Base-by-base conservation (phyloP, 2,888 invertebrate genomes). In the Drosophila stalkeri region DNA sequence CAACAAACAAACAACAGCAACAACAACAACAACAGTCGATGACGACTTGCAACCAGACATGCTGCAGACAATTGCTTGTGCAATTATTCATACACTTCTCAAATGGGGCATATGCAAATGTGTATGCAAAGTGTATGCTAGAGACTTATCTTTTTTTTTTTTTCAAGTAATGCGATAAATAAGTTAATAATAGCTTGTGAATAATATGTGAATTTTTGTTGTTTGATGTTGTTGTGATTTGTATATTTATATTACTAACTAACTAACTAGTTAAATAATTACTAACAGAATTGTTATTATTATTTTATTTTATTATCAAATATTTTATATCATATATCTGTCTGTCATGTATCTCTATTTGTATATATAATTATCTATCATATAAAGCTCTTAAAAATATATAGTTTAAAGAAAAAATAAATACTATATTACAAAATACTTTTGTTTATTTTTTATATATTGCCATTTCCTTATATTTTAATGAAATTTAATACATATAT, bases 41-140 rank as follows among this genome's bases (percentile, higher is more conserved):
- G 84, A 77, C 75, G 67, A 69, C 70, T 70, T 75, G 86, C 78
- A 76, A 44, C 89, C 83, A 85, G 84, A 85, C 84, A 88, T 70
- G 86, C 67, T 47, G 86, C 84, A 85, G 85, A 88, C 85, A 83
- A 88, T 86, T 81, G 81, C 77, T 83, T 76, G 66, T 81, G 89
- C 81, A 75, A 83, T 79, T 75, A 63, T 64, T 75, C 56, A 66
- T 79, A 75, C 79, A 7, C 79, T 77, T 7, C n/a, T 0, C 0
- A 12, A 46, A 37, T 51, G 18, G 20, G 64, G 75, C 12, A 62
- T 59, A 51, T 62, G 18, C n/a, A 44, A 60, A 70, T n/a, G 52
- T 6, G 33, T 6, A 44, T 18, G 33, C 37, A 43, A 35, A 33
- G 16, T 12, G 43, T n/a, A n/a, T 16, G 8, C 20, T 1, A 14